A percentile compares a stretch with the other conserved stretches of the same genome.
These are phyloP conservation scores for Acanthornis magna DNA, from an alignment of 2,797 vertebrate species.

Conservation along the genomic window DNA sequence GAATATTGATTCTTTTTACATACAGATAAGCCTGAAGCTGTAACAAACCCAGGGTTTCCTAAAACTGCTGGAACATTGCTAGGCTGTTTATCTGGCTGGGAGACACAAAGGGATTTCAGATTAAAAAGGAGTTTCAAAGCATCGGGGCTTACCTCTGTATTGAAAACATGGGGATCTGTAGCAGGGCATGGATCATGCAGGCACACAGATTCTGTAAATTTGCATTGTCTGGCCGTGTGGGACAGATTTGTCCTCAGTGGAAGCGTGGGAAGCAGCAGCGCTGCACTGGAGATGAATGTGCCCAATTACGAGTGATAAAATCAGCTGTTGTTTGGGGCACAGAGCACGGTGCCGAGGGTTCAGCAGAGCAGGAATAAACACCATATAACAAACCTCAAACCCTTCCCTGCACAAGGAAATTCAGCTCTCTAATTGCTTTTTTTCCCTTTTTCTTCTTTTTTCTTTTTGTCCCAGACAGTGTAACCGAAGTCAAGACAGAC, in stretches of 20 bases:
- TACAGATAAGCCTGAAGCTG: constrained; percentile 35
- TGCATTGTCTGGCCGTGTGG: neutral
- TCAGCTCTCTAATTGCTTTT: constrained; percentile 30
- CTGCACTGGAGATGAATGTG: neutral
- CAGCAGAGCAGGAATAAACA: neutral
- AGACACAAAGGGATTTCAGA: constrained; percentile 48
- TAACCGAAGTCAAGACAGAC: constrained; percentile 97
- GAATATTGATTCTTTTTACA: constrained; percentile 53
- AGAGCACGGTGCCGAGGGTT: neutral
- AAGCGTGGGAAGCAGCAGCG: neutral
- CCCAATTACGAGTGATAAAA: neutral
- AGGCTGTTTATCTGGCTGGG: constrained; percentile 36
- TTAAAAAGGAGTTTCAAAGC: constrained; percentile 29
- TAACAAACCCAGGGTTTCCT: constrained; percentile 43
- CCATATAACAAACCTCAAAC: neutral
- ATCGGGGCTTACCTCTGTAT: neutral
- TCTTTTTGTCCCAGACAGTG: constrained; percentile 80
- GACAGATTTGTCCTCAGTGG: neutral
- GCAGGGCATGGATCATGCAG: neutral
- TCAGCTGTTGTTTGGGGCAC: neutral
- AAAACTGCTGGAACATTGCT: constrained; percentile 2
- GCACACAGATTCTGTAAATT: neutral
- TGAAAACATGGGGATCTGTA: neutral
- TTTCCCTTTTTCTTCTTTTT: neutral
- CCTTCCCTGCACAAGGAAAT: neutral